phyloP scores from a whole-genome alignment of 2,888 invertebrate species.

The Helobdella robusta region DNA sequence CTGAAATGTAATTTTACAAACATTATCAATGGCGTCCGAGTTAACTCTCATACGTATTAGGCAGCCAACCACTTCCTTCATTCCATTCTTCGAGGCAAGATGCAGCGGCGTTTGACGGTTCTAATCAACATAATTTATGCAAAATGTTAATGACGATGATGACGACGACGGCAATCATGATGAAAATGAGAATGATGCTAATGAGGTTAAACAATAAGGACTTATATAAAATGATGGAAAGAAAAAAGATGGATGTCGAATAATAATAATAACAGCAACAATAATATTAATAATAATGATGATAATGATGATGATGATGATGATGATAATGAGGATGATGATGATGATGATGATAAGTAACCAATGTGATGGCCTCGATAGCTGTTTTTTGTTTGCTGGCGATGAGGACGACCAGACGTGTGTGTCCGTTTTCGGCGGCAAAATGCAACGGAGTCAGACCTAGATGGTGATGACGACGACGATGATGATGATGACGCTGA shows the following conservation, averaged over 20 bases:
- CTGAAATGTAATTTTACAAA: conserved; percentile 34
- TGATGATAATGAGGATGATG: background rate
- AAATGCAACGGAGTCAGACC: conserved; percentile 91
- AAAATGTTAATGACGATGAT: background rate
- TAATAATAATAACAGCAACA: background rate
- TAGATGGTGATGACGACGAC: conserved; percentile 57
- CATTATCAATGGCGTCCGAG: conserved; percentile 79
- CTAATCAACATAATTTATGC: conserved; percentile 39
- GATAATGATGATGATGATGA: background rate
- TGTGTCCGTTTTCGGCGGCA: conserved; percentile 90
- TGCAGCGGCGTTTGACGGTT: conserved; percentile 94
- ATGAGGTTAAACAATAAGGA: background rate
- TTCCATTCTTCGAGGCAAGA: conserved; percentile 88
- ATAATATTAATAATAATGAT: background rate
- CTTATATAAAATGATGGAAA: no score
- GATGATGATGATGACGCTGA: conserved; percentile 52
- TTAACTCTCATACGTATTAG: conserved; percentile 84
- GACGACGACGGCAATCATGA: background rate
- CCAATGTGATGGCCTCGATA: conserved; percentile 84
- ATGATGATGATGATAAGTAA: conserved; percentile 35
- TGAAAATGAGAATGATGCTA: background rate
- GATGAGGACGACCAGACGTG: conserved; percentile 76
- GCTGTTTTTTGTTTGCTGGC: conserved; percentile 89
- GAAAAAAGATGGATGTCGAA: no score
- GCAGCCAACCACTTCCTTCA: conserved; percentile 85